Base-by-base conservation (phyloP, 2,797 vertebrate genomes). In the Amazona ochrocephala region DNA sequence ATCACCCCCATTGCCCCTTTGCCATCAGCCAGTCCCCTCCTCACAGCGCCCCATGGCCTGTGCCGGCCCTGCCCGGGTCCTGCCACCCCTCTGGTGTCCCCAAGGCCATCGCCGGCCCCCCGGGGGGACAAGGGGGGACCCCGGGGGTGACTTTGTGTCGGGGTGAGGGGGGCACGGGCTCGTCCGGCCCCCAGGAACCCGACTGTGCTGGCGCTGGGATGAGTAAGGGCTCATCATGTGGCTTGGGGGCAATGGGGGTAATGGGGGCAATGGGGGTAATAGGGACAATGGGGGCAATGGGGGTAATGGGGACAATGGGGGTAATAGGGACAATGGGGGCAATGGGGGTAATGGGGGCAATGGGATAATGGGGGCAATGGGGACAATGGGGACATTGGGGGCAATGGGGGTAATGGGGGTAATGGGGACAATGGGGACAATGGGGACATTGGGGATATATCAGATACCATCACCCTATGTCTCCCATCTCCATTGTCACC, bases 211-310 rank as follows among this genome's bases (percentile, higher is more conserved):
- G 76, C 73, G 22, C 71, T 97, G 96, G 84, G 97, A 42, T 97
- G 97, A 97, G 97, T 97, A 97, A 97, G 97, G 80, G 95, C 79
- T 95, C 97, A 97, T 97, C 97, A 97, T 54, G 18, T 78, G 95
- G 97, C 3, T 23, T 42, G 41, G 34, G 34, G 34, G 34, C 34
- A n/a, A n/a, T n/a, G n/a, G n/a, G n/a, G n/a, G n/a, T n/a, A n/a
- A n/a, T n/a, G n/a, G n/a, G n/a, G n/a, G n/a, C n/a, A n/a, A 41
- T 10, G 10, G 39, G 77, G 51, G 21, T 12, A 27, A 14, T 8
- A 26, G 45, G 45, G 45, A 9, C 21, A 47, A 5, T 0, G 13
- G n/a, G n/a, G n/a, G n/a, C n/a, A n/a, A n/a, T 42, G 41, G 39
- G 39, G 39, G 11, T 11, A 39, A 39, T 39, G 39, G 39, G 39